phyloP scores from a whole-genome alignment of 2,888 invertebrate genomes.

The Dryocosmus kuriphilus region DNA sequence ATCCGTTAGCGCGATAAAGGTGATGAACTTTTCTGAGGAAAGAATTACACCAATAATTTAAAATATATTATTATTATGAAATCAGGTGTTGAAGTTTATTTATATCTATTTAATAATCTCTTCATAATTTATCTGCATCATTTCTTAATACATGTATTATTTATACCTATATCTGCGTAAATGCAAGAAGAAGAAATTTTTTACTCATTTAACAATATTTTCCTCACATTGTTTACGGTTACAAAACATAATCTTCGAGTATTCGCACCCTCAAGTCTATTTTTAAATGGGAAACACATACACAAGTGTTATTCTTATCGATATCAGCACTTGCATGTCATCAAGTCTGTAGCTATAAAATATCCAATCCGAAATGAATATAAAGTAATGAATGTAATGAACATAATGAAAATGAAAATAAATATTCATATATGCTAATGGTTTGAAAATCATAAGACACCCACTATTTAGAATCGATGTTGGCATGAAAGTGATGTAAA shows the following conservation, averaged over 20 bases:
- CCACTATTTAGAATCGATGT: not conserved
- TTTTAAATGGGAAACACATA: not conserved
- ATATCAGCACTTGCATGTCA: constrained; percentile 7
- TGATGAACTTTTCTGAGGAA: not conserved
- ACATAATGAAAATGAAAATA: not conserved
- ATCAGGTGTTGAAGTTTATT: not conserved
- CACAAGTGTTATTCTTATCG: constrained; percentile 2
- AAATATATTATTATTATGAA: not conserved
- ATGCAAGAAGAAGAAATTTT: not conserved
- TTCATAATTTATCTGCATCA: not conserved
- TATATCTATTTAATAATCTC: not conserved
- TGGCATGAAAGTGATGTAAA: not conserved
- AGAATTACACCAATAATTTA: too few relatives aligned
- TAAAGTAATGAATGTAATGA: not conserved
- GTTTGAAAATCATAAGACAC: not conserved
- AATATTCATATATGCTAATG: too few relatives aligned
- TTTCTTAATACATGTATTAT: not conserved
- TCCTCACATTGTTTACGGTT: not conserved
- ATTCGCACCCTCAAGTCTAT: not conserved
- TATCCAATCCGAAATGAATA: not conserved
- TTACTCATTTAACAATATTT: not conserved
- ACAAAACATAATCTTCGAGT: not conserved
- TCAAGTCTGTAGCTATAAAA: not conserved
- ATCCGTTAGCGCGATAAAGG: not conserved
- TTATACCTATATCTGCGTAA: not conserved